Evolutionary conservation across 2,888 invertebrate species (phyloP), one percentile per base, ranked within the genome.

Genomic region (Patella ulyssiponensis): DNA sequence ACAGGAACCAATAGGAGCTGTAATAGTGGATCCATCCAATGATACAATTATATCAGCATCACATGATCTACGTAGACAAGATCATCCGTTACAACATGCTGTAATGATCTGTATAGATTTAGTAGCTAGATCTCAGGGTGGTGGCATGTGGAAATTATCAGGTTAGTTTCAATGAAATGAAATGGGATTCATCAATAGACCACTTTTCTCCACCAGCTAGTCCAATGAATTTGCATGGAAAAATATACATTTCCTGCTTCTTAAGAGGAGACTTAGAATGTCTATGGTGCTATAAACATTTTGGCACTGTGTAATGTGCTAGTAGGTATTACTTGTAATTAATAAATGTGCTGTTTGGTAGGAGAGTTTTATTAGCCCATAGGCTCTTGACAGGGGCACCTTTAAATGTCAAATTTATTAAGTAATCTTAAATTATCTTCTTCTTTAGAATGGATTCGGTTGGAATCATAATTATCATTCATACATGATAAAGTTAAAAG

Each of bases 61-160:
- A 74, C 94, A 94, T 85, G 90, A 92, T 54, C 71, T 84, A 53
- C 87, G 93, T 1, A 73, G 74, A 53, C 76, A 84, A 11, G 77
- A 81, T n/a, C 95, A 96, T 92, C 96, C 96, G 0, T 92, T 96
- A 72, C 94, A 95, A 90, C 98, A 98, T 92, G 94, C 96, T 4
- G 93, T 94, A 0, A 97, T 98, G 96, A 92, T 96, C 56, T 95
- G 95, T 14, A 93, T 98, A 77, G 97, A 98, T 91, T 93, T 95
- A 84, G 96, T 98, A 3, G 96, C 98, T 0, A 94, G 93, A 86
- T 94, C 94, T 7, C 97, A 97, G 92, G 94, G 95, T 71, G 96
- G 96, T 0, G 96, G 96, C 0, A 94, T 94, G 0, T 96, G 91
- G 91, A 72, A 80, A n/a, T 69, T 78, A 58, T 17, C 58, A 74